Conservation (phyloP, 2,797 vertebrate genomes). For the Paguma larvata region DNA sequence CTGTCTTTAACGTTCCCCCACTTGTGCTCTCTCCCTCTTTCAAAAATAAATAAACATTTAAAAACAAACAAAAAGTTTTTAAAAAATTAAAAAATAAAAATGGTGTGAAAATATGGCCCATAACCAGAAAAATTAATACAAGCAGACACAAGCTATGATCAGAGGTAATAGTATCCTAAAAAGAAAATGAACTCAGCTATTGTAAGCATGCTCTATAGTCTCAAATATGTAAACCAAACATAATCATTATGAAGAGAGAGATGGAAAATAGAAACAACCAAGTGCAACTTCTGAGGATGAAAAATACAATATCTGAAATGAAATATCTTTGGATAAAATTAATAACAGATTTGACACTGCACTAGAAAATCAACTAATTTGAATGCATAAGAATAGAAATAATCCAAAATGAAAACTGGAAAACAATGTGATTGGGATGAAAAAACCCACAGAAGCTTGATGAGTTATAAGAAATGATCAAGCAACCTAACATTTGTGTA, state of each 20-base stretch:
- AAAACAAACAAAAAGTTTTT: too few relatives aligned
- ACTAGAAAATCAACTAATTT: background rate
- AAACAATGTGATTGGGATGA: background rate
- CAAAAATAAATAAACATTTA: too few relatives aligned
- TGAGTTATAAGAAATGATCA: background rate
- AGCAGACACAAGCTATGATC: background rate
- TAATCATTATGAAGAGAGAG: background rate
- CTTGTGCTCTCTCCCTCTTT: too few relatives aligned
- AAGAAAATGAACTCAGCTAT: background rate
- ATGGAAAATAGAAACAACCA: background rate
- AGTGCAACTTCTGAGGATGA: background rate
- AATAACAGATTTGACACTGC: background rate
- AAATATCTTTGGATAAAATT: background rate
- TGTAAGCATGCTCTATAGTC: background rate
- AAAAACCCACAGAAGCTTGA: background rate
- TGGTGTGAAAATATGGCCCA: background rate
- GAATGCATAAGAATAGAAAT: background rate
- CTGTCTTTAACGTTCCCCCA: too few relatives aligned
- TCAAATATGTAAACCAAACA: background rate
- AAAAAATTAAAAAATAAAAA: background rate
- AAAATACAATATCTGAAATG: background rate
- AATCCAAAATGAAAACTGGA: background rate
- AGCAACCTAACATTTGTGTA: background rate
- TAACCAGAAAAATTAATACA: background rate
- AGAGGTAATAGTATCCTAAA: background rate